Evolutionary conservation across 1,140 invertebrate genomes (phyloP), one percentile per base, ranked within the genome.

Genomic region (Brachionus angularis): DNA sequence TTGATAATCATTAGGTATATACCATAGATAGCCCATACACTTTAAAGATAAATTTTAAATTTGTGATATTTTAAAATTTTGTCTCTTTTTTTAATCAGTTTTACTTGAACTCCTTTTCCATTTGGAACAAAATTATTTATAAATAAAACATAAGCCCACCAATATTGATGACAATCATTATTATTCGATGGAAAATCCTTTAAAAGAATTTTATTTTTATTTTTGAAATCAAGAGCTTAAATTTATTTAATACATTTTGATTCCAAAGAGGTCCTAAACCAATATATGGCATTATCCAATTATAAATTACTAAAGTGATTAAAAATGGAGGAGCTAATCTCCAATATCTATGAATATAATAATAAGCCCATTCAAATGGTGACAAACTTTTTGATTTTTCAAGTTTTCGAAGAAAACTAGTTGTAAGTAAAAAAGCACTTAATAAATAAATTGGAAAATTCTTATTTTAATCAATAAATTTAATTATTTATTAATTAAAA

Each of bases 91-190:
- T 69, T 21, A 47, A 16, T 34, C n/a, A 39, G 2, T 27, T 29
- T 29, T 27, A 36, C 23, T 47, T 53, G 50, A 12, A 18, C 39
- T 27, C 50, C 52, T 71, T 71, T 71, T 39, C 88, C 85, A 2
- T 85, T 85, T 21, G 86, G 81, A 2, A 89, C 83, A 72, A 91
- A 88, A 78, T 91, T 93, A 77, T 91, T 91, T n/a, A 91, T 83
- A 76, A 90, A 91, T 1, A 91, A 80, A 12, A 91, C 78, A 76
- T 91, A 91, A 0, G 86, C 84, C 90, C 90, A 93, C 90, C 90
- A 91, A 18, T 87, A 87, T 5, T 84, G 79, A 73, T 82, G 76
- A 75, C 89, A 91, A 72, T 86, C 80, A 42, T 53, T 16, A 29
- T 58, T 42, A 36, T 58, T 42, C 16, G 25, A 31, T 34, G 70